Base-by-base conservation (phyloP, 2,113 vertebrate genomes). In the Labeo rohita region DNA sequence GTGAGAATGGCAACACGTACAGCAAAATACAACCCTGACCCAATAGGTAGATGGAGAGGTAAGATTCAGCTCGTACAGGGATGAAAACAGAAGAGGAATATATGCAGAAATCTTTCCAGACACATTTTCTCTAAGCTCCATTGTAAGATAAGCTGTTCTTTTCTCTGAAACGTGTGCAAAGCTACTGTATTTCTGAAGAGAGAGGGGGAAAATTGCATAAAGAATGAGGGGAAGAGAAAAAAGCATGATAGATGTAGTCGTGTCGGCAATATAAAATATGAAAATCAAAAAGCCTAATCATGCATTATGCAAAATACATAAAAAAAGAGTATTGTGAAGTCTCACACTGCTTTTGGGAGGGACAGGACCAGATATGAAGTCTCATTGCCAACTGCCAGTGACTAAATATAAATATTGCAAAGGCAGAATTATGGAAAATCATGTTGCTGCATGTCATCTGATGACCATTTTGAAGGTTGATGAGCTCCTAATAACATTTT, bases 21-120 rank as follows among this genome's bases (percentile, higher is more conserved):
- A 81, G 59, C 39, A 49, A 81, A 65, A 13, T 1, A 28, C 21
- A 39, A 65, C 6, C 43, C 59, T 49, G 12, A 80, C 13, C 59
- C 39, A 16, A 80, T 23, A 80, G 59, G 43, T 39, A 56, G 45
- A 76, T 77, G 21, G n/a, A 79, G 66, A 80, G n/a, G 43, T 34
- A n/a, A 63, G 28, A 86, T 87, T 89, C 75, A 84, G 84, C 77
- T 78, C 23, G 34, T 49, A 47, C 61, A 47, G 49, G 73, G 45
- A 39, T 63, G 68, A 65, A 66, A 90, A 85, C 52, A 18, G 21
- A 83, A 65, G 5, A 49, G 52, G 28, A 45, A 52, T 86, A 89
- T 87, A 89, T 89, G 86, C 81, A 83, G 86, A 89, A 90, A 78
- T 86, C 83, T 80, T 84, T 70, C 85, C 68, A 81, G 87, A 82